Evolutionary conservation across 2,113 vertebrate species (phyloP), one percentile per base, ranked within the genome.

Genomic region (Parotia lawesii): DNA sequence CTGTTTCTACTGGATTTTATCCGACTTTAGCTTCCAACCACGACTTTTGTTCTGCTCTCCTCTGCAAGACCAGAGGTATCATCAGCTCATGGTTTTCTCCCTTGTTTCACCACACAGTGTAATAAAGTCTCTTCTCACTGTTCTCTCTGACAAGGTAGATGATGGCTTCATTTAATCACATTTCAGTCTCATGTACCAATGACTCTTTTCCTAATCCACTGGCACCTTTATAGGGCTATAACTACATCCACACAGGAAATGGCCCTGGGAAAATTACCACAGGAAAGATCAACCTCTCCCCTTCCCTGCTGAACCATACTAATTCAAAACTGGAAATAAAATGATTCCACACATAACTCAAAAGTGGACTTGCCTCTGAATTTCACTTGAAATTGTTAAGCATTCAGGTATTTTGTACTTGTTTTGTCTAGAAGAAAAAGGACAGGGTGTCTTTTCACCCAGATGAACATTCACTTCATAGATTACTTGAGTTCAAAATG

Each of bases 401-500:
- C 24, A 76, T 73, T 69, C 19, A 76, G 35, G 18, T 81, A 69
- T 86, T 81, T 71, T 67, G 20, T 62, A 60, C 37, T 79, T 84
- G 28, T 61, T 90, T 84, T 77, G n/a, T 40, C 40, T 47, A 12
- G 40, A 75, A 82, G 48, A n/a, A n/a, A 33, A 44, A 42, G 27
- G 16, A 22, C 35, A 85, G 15, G 8, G 21, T 72, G 12, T 58
- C 58, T 89, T 85, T 91, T 82, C 57, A 75, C 42, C 22, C 42
- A 75, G 71, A 72, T 69, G 31, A 85, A 31, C 60, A 89, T 69
- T 83, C 50, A 81, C 75, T 87, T 76, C 72, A 69, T 31, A 81
- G 85, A 90, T 84, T 62, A 61, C 60, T n/a, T 54, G 24, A 58
- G 53, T 82, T 78, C 56, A 45, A 91, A 92, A 93, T 69, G 81